Conservation (phyloP, 1,140 invertebrate genomes). For the Galleria mellonella region DNA sequence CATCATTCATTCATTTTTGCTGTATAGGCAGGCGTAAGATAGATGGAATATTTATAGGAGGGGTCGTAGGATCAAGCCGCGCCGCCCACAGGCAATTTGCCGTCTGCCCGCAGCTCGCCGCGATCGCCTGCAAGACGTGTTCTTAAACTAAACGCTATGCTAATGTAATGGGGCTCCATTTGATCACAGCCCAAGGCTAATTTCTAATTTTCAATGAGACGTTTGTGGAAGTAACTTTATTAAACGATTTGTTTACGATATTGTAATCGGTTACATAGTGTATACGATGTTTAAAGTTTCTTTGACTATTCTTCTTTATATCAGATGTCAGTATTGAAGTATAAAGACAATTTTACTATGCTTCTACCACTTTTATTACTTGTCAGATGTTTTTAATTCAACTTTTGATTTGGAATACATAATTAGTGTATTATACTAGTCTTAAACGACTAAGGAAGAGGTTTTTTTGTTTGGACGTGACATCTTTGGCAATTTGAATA, state of each 20-base stretch:
- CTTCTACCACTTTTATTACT: no score
- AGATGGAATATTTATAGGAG: slow-evolving; percentile 53
- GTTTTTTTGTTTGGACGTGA: no score
- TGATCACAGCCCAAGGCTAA: slow-evolving; percentile 62
- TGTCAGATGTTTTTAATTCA: no score
- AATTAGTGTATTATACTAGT: no score
- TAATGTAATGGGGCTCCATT: slow-evolving; percentile 67
- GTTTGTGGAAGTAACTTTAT: slow-evolving; percentile 45
- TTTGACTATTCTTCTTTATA: no score
- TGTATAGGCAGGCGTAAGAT: slow-evolving; percentile 8
- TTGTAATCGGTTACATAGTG: slow-evolving; percentile 1
- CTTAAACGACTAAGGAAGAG: no score
- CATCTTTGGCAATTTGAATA: no score
- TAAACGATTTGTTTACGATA: slow-evolving; percentile 27
- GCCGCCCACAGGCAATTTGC: slow-evolving; percentile 63
- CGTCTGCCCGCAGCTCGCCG: slow-evolving; percentile 37
- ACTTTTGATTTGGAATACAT: no score
- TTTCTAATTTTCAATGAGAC: slow-evolving; percentile 64
- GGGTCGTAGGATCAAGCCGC: slow-evolving; percentile 58
- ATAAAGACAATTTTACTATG: no score
- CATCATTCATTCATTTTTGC: slow-evolving; percentile 15
- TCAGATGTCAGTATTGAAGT: no score
- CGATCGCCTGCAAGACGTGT: slow-evolving; percentile 45
- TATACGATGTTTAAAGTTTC: not conserved
- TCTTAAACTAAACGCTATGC: slow-evolving; percentile 68